These are phyloP conservation scores for Panopea generosa DNA, from an alignment of 2,888 invertebrate genomes.

Conservation along the genomic window DNA sequence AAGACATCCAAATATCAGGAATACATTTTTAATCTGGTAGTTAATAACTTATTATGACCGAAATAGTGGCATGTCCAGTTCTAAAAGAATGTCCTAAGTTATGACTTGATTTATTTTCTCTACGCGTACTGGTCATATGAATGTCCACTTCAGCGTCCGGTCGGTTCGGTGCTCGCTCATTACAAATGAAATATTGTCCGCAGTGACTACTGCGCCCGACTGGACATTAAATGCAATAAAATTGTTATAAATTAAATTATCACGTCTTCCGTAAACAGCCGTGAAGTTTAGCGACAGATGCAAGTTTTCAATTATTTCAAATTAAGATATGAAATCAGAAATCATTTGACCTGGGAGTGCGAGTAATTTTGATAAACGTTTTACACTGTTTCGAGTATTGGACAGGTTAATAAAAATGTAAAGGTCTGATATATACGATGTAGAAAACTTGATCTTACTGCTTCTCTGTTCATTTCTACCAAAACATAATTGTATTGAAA, in stretches of 20 bases:
- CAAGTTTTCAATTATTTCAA: conserved; percentile 29
- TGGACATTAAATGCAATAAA: conserved; percentile 30
- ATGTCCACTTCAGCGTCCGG: conserved; percentile 15
- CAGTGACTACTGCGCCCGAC: not conserved
- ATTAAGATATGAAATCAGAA: conserved; percentile 36
- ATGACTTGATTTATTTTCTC: conserved; percentile 19
- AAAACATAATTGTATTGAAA: too few species aligned
- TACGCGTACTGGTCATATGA: conserved; percentile 5
- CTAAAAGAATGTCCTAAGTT: too few species aligned
- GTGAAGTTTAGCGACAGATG: conserved; percentile 44
- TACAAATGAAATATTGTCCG: conserved; percentile 5
- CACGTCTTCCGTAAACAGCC: conserved; percentile 11
- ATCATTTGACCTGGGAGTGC: conserved; percentile 4
- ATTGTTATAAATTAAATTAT: conserved; percentile 52
- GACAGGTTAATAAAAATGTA: too few species aligned
- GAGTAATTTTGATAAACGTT: too few species aligned
- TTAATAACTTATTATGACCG: too few species aligned
- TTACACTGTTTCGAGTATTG: too few species aligned
- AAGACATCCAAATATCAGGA: too few species aligned
- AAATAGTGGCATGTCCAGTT: too few species aligned
- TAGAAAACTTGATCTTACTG: too few species aligned
- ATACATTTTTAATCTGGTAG: too few species aligned
- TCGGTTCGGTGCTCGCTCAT: not conserved
- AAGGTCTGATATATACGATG: too few species aligned
- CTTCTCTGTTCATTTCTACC: too few species aligned